Evolutionary conservation across 1,140 invertebrate species (phyloP), one percentile per base, ranked within the genome.

Genomic region (Palaemon carinicauda): DNA sequence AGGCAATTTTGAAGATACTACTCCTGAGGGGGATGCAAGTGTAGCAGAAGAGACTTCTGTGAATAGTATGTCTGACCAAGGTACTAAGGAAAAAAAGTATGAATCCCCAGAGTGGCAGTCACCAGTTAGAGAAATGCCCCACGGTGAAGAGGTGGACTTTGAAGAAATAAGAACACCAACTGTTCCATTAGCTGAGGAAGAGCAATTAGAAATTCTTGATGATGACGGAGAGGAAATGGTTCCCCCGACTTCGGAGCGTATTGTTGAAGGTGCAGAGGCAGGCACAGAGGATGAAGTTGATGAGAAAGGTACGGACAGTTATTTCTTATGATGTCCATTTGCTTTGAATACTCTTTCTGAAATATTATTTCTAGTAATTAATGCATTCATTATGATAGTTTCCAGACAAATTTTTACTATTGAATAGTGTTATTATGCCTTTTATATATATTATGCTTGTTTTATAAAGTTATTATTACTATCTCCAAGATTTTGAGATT

Each of bases 261-360:
- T 87, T 19, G 88, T 89, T 9, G 83, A 87, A 52, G 84, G 87
- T 19, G 87, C 82, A 14, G 84, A 85, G 54, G 81, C 82, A 51
- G 60, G 50, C 4, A 50, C 79, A 3, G 79, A 85, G 7, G 80
- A 87, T 52, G 75, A 88, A 50, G 79, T 75, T 24, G 80, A 65
- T 33, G 52, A 79, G 54, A 82, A 86, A 90, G 81, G 81, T 82
- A 52, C 74, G 81, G 52, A 82, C 54, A 33, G 51, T 74, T 51
- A 74, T 41, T 82, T 41, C 41, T 41, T 41, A 41, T 41, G 41
- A 41, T 41, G 41, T 41, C 12, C 33, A 4, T 41, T 41, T 41
- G 12, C 41, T 41, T 41, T 41, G 1, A 41, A 41, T 41, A 41
- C 7, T 41, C 7, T 41, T 41, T 41, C 41, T 41, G 41, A 41